phyloP scores from a whole-genome alignment of 2,797 vertebrate species.

The Amblyopsis hoosieri region DNA sequence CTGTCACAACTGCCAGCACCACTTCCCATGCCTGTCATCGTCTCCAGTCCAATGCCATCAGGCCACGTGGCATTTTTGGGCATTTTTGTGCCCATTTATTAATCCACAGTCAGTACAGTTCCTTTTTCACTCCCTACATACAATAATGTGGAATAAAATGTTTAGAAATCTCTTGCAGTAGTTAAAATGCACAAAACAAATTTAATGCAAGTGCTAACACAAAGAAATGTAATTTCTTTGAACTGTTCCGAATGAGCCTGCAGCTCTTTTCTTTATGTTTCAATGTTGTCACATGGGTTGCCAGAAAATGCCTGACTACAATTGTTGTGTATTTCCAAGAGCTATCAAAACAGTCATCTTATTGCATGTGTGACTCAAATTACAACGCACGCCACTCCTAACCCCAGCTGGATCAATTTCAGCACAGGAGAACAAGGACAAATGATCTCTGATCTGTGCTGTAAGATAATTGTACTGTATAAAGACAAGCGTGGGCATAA shows the following conservation, averaged over 20 bases:
- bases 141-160: not conserved
- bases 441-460: constrained; percentile 37
- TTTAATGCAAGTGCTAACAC: not conserved
- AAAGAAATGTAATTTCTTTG: not conserved
- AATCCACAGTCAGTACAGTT: constrained; percentile 20
- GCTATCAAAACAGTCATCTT: constrained; percentile 54
- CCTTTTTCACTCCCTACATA: constrained; percentile 20
- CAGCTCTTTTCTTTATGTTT: not conserved
- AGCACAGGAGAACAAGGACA: constrained; percentile 48
- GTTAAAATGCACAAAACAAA: not conserved
- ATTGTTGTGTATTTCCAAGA: constrained; percentile 42
- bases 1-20: constrained; percentile 83
- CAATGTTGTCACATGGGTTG: not conserved
- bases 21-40: constrained; percentile 68
- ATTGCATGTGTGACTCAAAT: constrained; percentile 70
- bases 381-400: constrained; percentile 65
- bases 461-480: constrained; percentile 19
- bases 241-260: not conserved
- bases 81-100: constrained; percentile 72
- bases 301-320: constrained; percentile 18
- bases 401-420: constrained; percentile 68
- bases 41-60: constrained; percentile 74
- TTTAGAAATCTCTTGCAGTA: not conserved
- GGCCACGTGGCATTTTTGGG: constrained; percentile 85
- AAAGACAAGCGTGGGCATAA: not conserved